These are phyloP conservation scores for Callyntrura sp. DNA, from an alignment of 2,888 invertebrate genomes.

Conservation along the genomic window DNA sequence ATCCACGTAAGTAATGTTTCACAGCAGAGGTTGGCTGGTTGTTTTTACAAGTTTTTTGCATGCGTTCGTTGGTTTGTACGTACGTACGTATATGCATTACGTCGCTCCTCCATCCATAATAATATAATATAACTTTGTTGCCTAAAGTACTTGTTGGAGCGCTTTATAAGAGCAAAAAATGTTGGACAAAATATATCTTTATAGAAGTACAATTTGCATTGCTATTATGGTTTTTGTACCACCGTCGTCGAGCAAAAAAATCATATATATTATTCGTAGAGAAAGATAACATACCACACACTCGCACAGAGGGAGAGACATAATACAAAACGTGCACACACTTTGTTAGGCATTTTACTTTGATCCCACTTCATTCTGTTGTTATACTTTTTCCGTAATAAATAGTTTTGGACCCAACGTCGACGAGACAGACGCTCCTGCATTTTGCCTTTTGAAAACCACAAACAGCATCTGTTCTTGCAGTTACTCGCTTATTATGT, in stretches of 20 bases:
- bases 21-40: conserved; percentile 49
- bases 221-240: conserved; percentile 7
- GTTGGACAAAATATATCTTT: conserved; percentile 31
- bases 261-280: not conserved
- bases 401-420: conserved; percentile 51
- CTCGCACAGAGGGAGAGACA: not conserved
- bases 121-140: conserved; percentile 49
- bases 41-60: conserved; percentile 51
- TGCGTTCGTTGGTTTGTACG: not conserved
- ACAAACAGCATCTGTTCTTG: conserved; percentile 66
- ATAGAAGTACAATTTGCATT: conserved; percentile 6
- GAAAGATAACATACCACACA: conserved; percentile 26
- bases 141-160: conserved; percentile 52
- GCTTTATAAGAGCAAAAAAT: conserved; percentile 50
- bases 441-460: conserved; percentile 46
- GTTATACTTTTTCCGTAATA: conserved; percentile 53
- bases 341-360: conserved; percentile 32
- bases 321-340: conserved; percentile 4
- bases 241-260: not conserved
- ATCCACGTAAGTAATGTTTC: conserved; percentile 25
- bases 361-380: conserved; percentile 7
- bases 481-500: conserved; percentile 44
- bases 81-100: not conserved
- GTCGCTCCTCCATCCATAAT: conserved; percentile 3
- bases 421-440: conserved; percentile 65